A percentile compares a stretch with the other conserved stretches of the same genome.
phyloP scores from a whole-genome alignment of 2,797 vertebrate genomes.

The Neosilurus mollespiculum region DNA sequence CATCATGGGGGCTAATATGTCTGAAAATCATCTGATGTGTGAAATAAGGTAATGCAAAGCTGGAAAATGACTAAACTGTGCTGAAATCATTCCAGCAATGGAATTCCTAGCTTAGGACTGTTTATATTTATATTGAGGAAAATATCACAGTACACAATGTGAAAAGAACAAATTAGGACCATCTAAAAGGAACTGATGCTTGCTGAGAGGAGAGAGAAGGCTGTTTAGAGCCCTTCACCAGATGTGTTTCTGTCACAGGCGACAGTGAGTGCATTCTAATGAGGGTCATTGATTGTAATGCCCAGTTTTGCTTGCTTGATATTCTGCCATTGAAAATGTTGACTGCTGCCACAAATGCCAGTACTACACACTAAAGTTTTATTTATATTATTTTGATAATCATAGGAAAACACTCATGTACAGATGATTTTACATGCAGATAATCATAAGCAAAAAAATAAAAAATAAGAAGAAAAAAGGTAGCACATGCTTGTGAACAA shows the following conservation, averaged over 20 bases:
- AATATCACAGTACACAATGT: not conserved
- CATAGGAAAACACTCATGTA: not conserved
- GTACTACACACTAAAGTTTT: not conserved
- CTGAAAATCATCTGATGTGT: not conserved
- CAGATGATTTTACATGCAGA: too few relatives aligned
- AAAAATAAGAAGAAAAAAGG: too few relatives aligned
- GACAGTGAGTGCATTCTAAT: constrained; percentile 1
- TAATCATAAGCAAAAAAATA: too few relatives aligned
- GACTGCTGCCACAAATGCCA: constrained; percentile 14
- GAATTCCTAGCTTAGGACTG: not conserved
- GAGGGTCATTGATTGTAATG: constrained; percentile 8
- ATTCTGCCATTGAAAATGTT: not conserved
- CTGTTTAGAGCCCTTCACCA: not conserved
- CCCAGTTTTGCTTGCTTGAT: not conserved
- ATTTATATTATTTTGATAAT: not conserved
- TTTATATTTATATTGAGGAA: not conserved
- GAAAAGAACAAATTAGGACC: not conserved
- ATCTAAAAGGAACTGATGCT: not conserved
- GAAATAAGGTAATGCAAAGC: not conserved
- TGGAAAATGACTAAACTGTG: not conserved
- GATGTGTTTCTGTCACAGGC: not conserved
- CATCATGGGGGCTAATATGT: not conserved
- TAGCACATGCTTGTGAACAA: not conserved
- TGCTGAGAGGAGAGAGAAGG: not conserved
- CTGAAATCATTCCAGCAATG: not conserved